A percentile compares a stretch with the other conserved stretches of the same genome.
Evolutionary conservation across 2,113 vertebrate species (phyloP).

Genomic region (Bungarus multicinctus): DNA sequence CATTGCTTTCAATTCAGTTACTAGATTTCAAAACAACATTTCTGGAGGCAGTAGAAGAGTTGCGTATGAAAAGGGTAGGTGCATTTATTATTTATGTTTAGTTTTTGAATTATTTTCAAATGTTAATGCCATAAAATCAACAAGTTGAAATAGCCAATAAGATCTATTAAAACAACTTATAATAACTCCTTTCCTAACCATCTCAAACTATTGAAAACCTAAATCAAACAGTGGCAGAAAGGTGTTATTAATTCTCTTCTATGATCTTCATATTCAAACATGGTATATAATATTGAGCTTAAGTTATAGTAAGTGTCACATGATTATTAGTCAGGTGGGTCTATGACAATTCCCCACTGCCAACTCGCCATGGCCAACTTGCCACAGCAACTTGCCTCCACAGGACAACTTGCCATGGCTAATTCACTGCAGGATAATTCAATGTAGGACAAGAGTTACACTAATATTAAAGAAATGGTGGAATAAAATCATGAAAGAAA

Average conservation of each 20-base stretch:
- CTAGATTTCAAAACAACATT: constrained; percentile 87
- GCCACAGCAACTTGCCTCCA: neutral
- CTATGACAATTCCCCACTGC: neutral
- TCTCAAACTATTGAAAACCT: neutral
- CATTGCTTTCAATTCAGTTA: constrained; percentile 78
- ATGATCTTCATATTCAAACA: neutral
- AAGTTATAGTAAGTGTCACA: neutral
- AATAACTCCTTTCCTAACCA: neutral
- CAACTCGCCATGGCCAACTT: neutral
- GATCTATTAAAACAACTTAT: neutral
- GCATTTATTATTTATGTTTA: constrained; percentile 12
- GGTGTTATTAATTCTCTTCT: neutral
- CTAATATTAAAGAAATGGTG: neutral
- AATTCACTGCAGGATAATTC: too few relatives aligned
- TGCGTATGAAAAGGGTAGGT: constrained; percentile 86
- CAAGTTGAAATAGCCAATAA: neutral
- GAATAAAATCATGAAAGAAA: too few relatives aligned
- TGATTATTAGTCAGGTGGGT: neutral
- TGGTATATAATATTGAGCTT: neutral
- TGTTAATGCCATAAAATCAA: neutral
- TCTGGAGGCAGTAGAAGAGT: constrained; percentile 84
- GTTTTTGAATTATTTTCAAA: neutral
- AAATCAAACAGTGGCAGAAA: neutral
- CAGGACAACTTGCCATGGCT: neutral
- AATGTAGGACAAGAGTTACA: neutral